Conservation (phyloP, 2,113 vertebrate genomes). For the Cettia cetti region DNA sequence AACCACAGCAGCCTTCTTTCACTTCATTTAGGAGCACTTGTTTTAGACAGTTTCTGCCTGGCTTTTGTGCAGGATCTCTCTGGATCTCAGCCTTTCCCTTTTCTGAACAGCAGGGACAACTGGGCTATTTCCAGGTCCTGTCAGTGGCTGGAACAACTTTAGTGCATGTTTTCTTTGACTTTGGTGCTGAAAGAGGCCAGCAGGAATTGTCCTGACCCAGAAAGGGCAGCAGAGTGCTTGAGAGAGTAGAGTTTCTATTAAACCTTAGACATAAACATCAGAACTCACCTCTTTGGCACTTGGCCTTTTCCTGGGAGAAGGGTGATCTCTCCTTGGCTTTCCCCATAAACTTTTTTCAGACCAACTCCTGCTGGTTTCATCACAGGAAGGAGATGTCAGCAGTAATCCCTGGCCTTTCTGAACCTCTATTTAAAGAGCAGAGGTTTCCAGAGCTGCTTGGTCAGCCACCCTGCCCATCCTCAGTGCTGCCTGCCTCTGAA, state of each 20-base stretch:
- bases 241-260: not conserved
- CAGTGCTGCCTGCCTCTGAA: not conserved
- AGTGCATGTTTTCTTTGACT: not conserved
- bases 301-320: not conserved
- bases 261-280: not conserved
- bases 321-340: not conserved
- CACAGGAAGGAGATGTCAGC: not conserved
- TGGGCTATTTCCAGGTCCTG: not conserved
- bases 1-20: not conserved
- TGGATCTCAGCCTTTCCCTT: not conserved
- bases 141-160: not conserved
- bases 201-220: not conserved
- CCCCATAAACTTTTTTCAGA: not conserved
- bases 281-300: not conserved
- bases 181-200: not conserved
- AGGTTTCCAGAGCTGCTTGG: constrained; percentile 26
- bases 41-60: not conserved
- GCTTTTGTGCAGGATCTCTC: not conserved
- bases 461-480: constrained; percentile 9
- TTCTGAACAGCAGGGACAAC: not conserved
- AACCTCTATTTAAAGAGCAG: constrained; percentile 27
- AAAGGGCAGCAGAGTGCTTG: not conserved
- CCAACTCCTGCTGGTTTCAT: not conserved
- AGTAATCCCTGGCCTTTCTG: not conserved
- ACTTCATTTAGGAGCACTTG: not conserved